Conservation (phyloP, 2,888 invertebrate species). For the Amorpha juglandis region DNA sequence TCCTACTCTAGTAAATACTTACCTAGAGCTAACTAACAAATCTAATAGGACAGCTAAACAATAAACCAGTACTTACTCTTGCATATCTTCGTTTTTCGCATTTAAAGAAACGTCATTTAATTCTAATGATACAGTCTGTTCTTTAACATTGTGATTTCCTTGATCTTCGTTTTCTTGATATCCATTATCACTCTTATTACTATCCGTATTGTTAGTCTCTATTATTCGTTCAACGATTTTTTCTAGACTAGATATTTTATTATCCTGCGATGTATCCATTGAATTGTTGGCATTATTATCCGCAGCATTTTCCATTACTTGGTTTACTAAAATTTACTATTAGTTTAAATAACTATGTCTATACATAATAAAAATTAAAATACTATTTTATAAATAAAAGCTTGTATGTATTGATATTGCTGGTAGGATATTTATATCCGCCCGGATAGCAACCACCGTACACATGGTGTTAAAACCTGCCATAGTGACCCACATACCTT, state of each 20-base stretch:
- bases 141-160: conserved; percentile 8
- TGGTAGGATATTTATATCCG: no score
- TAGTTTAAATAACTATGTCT: not conserved
- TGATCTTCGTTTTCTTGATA: conserved; percentile 14
- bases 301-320: conserved; percentile 5
- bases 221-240: conserved; percentile 69
- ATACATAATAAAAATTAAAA: no score
- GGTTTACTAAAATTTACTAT: conserved; percentile 22
- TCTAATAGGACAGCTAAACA: not conserved
- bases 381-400: no score
- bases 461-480: no score
- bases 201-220: conserved; percentile 38
- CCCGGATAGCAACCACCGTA: no score
- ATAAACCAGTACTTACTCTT: conserved; percentile 5
- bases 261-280: conserved; percentile 40
- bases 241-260: conserved; percentile 58
- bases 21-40: no score
- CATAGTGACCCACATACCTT: no score
- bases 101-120: not conserved
- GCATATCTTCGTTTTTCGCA: not conserved
- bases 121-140: not conserved
- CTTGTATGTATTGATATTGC: no score
- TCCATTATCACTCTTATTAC: conserved; percentile 30
- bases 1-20: no score
- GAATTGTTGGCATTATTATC: conserved; percentile 50